Conservation (phyloP, 2,113 vertebrate genomes). For the Channa argus region DNA sequence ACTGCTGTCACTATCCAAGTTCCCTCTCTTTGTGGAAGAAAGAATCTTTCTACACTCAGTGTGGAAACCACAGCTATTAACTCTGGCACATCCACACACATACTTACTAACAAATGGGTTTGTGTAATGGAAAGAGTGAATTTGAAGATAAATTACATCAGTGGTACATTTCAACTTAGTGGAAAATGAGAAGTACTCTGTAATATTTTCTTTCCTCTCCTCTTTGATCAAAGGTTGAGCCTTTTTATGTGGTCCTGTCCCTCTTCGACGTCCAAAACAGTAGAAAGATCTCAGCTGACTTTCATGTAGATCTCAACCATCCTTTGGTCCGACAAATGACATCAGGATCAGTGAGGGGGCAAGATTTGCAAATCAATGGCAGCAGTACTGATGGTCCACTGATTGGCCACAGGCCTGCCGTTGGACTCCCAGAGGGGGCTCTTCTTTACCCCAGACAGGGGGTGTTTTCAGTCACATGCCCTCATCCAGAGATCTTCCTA, state of each 20-base stretch:
- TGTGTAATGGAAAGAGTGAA: conserved; percentile 59
- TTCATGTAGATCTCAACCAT: conserved; percentile 96
- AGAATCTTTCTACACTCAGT: conserved; percentile 29
- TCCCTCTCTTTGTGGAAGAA: conserved; percentile 34
- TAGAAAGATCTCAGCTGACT: conserved; percentile 96
- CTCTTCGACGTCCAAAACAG: conserved; percentile 95
- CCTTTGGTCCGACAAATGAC: conserved; percentile 91
- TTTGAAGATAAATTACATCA: conserved; percentile 38
- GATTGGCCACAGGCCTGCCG: conserved; percentile 72
- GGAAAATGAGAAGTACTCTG: conserved; percentile 42
- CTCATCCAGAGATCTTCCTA: conserved; percentile 96
- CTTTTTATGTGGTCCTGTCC: conserved; percentile 95
- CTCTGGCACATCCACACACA: conserved; percentile 7
- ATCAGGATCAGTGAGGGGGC: background rate
- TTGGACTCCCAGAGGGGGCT: conserved; percentile 81
- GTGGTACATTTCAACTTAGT: conserved; percentile 26
- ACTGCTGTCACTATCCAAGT: conserved; percentile 58
- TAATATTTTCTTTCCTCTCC: conserved; percentile 3
- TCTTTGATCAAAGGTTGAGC: conserved; percentile 88
- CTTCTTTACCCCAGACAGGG: conserved; percentile 93
- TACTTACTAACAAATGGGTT: conserved; percentile 21
- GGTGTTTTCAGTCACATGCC: conserved; percentile 96
- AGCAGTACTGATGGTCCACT: conserved; percentile 65
- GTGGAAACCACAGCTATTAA: conserved; percentile 54
- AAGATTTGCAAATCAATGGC: conserved; percentile 79